phyloP scores from a whole-genome alignment of 2,888 invertebrate species.

The Eustalomyia histrio region DNA sequence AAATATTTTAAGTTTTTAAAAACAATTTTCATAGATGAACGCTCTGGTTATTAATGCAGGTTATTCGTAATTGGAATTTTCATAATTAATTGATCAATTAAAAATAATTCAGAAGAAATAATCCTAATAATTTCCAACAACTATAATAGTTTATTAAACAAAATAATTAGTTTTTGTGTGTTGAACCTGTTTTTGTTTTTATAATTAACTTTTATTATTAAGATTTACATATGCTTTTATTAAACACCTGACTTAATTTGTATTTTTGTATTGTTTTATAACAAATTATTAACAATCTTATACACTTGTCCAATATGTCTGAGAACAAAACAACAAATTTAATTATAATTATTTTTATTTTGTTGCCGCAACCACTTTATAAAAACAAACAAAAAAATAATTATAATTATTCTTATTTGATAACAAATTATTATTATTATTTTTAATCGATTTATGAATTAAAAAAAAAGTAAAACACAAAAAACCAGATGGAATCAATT shows the following conservation, averaged over 20 bases:
- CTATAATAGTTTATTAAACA: background rate
- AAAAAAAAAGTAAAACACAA: background rate
- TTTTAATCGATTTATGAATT: background rate
- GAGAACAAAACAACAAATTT: background rate
- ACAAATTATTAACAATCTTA: slow-evolving; percentile 38
- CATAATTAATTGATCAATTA: background rate
- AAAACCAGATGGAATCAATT: background rate
- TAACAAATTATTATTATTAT: background rate
- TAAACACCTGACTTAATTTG: slow-evolving; percentile 60
- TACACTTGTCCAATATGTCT: slow-evolving; percentile 33
- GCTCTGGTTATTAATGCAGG: too few relatives aligned
- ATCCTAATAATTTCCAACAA: background rate
- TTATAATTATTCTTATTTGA: background rate
- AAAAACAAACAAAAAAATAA: background rate
- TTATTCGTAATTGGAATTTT: too few relatives aligned
- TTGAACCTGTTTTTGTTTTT: background rate
- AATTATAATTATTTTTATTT: background rate
- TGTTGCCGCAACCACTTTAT: background rate
- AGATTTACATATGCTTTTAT: slow-evolving; percentile 39
- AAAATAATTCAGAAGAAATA: background rate
- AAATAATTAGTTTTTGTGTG: background rate
- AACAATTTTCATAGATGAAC: too few relatives aligned
- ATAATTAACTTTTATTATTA: background rate
- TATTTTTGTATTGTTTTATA: slow-evolving; percentile 24
- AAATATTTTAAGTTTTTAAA: too few relatives aligned